Evolutionary conservation across 2,113 vertebrate species (phyloP).

Genomic region (Esox niger): DNA sequence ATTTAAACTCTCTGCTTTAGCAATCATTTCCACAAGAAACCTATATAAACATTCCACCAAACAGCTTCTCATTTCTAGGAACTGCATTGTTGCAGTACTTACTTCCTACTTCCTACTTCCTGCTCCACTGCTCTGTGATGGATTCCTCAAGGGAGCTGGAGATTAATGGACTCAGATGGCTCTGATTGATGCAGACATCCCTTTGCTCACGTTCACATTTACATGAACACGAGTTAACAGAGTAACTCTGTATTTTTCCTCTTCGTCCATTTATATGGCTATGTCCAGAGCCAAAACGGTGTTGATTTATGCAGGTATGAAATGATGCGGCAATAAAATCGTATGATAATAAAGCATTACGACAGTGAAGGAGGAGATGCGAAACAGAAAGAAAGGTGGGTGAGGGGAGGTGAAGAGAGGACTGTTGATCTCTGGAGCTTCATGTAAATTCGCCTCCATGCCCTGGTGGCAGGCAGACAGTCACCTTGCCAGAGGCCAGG

Average conservation of each 20-base stretch:
- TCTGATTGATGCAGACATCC: constrained; percentile 30
- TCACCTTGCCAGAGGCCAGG: constrained; percentile 63
- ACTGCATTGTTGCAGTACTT: background rate
- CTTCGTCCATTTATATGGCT: constrained; percentile 25
- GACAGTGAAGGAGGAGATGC: constrained; percentile 9
- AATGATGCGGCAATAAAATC: constrained; percentile 53
- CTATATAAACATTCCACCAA: constrained; percentile 22
- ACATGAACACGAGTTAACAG: constrained; percentile 34
- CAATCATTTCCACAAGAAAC: constrained; percentile 14
- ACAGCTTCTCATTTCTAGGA: background rate
- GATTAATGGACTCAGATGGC: constrained; percentile 40
- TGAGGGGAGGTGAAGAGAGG: background rate
- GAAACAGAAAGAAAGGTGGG: background rate
- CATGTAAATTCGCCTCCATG: constrained; percentile 50
- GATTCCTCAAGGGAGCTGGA: constrained; percentile 34
- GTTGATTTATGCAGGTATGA: constrained; percentile 45
- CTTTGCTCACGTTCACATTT: constrained; percentile 35
- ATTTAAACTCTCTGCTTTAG: constrained; percentile 8
- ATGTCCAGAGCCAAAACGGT: constrained; percentile 18
- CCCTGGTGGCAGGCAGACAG: constrained; percentile 37
- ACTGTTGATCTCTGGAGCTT: constrained; percentile 44
- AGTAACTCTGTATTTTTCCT: constrained; percentile 23
- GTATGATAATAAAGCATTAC: constrained; percentile 37
- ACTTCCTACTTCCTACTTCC: too few relatives aligned
- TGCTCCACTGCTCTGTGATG: constrained; percentile 22